Base-by-base conservation (phyloP, 2,888 invertebrate species). In the Microctonus hyperodae region DNA sequence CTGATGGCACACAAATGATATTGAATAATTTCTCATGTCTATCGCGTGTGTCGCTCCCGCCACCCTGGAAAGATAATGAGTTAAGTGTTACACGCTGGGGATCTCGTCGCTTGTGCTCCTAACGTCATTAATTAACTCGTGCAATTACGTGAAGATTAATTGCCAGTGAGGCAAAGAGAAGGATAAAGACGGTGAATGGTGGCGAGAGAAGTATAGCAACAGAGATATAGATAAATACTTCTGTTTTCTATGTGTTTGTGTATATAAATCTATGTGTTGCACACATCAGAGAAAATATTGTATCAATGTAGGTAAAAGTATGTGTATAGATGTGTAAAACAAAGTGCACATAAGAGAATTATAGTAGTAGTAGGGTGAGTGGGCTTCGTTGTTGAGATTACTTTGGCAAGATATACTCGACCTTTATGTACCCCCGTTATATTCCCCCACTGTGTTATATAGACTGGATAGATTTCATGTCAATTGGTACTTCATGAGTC, bases 111-210 rank as follows among this genome's bases (percentile, higher is more conserved):
- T 70, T 59, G 69, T 66, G 73, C 72, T 70, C 51, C 16, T 72
- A 73, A 74, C 73, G 74, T 73, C 73, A 77, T 77, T 77, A 77
- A 77, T 77, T 77, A 77, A 77, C 76, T 68, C 33, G 73, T 69
- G 77, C 75, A 76, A 77, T 77, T 76, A 78, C 75, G 75, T 69
- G 74, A 74, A 76, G 77, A 77, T 77, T 77, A 77, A 77, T 77
- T 73, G 74, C 66, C 55, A 61, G 70, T 67, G 65, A 68, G 73
- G 69, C 70, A 70, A 67, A 69, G 65, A 65, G 58, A 62, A 28
- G 28, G 69, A 65, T 31, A 56, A 50, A 48, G 58, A 37, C 11
- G 56, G 20, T 59, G n/a, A 1, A 13, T 13, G 16, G 44, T 20
- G n/a, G 16, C 16, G 62, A 60, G 57, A 60, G 72, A n/a, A n/a